Base-by-base conservation (phyloP, 2,888 invertebrate species). In the Drosophila gaucha region DNA sequence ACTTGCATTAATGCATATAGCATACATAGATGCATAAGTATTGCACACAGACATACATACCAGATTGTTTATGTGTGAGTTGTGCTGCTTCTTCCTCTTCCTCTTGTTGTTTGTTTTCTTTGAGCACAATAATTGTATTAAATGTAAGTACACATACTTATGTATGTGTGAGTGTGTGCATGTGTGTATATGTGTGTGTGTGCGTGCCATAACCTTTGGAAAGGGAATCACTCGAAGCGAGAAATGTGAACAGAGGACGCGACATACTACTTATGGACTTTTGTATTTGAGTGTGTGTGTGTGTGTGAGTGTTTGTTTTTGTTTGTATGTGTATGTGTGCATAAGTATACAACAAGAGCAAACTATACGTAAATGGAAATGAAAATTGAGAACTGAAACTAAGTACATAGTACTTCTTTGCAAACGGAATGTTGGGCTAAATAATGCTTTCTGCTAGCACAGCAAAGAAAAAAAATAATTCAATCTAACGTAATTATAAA, bases 101-200 rank as follows among this genome's bases (percentile, higher is more conserved):
- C 14, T 22, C 33, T 54, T 35, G 24, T 36, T 35, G 18, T 44
- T 46, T 35, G n/a, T 10, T 43, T 33, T 54, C 31, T 43, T 28
- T 26, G 12, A 30, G 49, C 47, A 33, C 39, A 54, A 66, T 71
- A 70, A 72, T 70, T 70, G 60, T 60, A 71, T 71, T 71, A 70
- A 71, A 51, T 55, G 36, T 51, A 36, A 38, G 59, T 57, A 28
- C 18, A 44, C 24, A 9, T 9, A 41, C 5, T 5, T 41, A 14
- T 14, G 8, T 14, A 8, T 16, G 10, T 43, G 10, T 43, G 10
- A 26, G 10, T 43, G n/a, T n/a, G 5, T 43, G 10, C 2, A 9
- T 12, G 10, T 22, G n/a, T 12, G 10, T 43, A 14, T n/a, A 6
- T 22, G 3, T 39, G 24, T 14, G 39, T 24, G 5, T 14, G n/a